Conservation (phyloP, 2,113 vertebrate genomes). For the Strigops habroptila region DNA sequence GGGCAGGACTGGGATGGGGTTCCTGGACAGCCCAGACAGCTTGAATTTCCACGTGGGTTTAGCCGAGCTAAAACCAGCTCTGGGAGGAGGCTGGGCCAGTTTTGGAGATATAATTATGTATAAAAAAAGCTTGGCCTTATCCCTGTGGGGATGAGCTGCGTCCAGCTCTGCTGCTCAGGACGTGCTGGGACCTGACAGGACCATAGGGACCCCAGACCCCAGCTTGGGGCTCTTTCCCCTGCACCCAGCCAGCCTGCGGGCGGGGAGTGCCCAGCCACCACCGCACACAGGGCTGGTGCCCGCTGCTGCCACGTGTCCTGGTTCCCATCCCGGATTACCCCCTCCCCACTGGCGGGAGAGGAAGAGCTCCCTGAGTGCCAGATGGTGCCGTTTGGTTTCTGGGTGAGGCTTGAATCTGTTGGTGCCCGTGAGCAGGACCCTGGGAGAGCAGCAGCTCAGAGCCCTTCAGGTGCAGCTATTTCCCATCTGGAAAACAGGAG, state of each 20-base stretch:
- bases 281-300: neutral
- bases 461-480: neutral
- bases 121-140: neutral
- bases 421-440: neutral
- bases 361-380: neutral
- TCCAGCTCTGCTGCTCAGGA: neutral
- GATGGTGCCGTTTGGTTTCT: conserved; percentile 28
- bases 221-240: neutral
- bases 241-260: rapidly evolving
- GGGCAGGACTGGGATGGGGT: neutral
- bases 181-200: rapidly evolving
- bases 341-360: neutral
- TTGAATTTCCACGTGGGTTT: neutral
- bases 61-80: conserved; percentile 25
- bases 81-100: conserved; percentile 7
- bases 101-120: conserved; percentile 7
- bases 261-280: rapidly evolving
- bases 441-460: neutral
- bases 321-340: neutral
- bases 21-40: neutral
- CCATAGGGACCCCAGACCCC: neutral
- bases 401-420: neutral
- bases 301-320: rapidly evolving
- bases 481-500: neutral
- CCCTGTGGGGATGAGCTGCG: neutral